A percentile compares a stretch with the other conserved stretches of the same genome.
Evolutionary conservation across 2,888 invertebrate species (phyloP).

Genomic region (Ectemnius lituratus): DNA sequence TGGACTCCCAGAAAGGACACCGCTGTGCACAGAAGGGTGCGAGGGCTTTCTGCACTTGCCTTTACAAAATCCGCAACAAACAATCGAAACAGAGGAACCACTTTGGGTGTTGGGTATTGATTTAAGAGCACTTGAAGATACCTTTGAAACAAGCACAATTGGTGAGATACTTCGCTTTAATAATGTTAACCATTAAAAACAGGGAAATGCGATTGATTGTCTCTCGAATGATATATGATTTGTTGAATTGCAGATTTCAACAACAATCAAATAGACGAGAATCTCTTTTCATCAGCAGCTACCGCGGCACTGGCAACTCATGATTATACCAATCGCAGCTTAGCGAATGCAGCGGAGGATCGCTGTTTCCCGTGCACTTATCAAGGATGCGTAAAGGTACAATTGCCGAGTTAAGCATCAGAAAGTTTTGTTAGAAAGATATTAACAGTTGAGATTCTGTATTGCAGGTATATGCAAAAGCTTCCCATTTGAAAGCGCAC

Average conservation of each 20-base stretch:
- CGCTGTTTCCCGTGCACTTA: conserved; percentile 76
- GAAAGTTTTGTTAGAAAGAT: background rate
- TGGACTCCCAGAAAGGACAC: conserved; percentile 80
- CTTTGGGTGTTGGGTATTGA: conserved; percentile 76
- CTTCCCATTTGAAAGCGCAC: conserved; percentile 94
- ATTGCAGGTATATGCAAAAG: conserved; percentile 90
- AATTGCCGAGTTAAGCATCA: background rate
- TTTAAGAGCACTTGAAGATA: conserved; percentile 72
- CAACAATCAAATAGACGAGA: conserved; percentile 71
- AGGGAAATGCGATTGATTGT: background rate
- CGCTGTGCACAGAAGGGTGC: conserved; percentile 80
- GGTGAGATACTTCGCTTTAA: conserved; percentile 32
- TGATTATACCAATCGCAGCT: conserved; percentile 75
- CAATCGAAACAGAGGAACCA: conserved; percentile 72
- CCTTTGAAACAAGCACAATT: conserved; percentile 58
- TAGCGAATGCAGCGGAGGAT: conserved; percentile 71
- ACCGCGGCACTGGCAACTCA: conserved; percentile 76
- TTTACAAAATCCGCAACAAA: conserved; percentile 65
- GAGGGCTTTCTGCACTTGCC: conserved; percentile 78
- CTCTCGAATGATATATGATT: too few relatives aligned
- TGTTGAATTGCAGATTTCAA: conserved; percentile 63
- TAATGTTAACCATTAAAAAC: background rate
- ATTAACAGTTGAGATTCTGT: background rate
- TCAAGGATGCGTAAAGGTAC: conserved; percentile 75
- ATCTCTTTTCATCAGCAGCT: conserved; percentile 67